Conservation (phyloP, 2,888 invertebrate genomes). For the Carcina quercana region DNA sequence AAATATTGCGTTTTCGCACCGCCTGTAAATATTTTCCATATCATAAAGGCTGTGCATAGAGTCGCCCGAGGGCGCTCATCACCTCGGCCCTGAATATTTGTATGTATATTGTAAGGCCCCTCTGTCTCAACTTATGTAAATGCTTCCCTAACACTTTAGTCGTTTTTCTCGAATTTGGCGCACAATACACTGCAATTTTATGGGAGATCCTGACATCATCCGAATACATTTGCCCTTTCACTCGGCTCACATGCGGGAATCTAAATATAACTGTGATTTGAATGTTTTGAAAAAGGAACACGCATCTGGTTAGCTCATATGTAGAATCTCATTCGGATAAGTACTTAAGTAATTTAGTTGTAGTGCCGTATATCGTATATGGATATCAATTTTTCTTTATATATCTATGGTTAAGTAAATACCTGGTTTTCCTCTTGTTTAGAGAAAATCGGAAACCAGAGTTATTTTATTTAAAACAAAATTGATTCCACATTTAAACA, state of each 20-base stretch:
- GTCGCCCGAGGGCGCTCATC: conserved; percentile 63
- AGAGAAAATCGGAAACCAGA: too few relatives aligned
- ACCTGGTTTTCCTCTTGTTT: too few relatives aligned
- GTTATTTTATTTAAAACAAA: too few relatives aligned
- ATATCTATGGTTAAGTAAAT: too few relatives aligned
- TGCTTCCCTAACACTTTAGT: conserved; percentile 65
- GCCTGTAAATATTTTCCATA: conserved; percentile 65
- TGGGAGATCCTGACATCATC: conserved; percentile 56
- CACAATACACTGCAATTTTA: conserved; percentile 70
- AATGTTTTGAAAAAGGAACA: too few relatives aligned
- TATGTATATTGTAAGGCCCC: conserved; percentile 54
- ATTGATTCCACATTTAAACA: too few relatives aligned
- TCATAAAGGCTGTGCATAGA: conserved; percentile 60
- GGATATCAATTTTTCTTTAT: too few relatives aligned
- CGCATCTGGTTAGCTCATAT: too few relatives aligned
- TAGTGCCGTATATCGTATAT: too few relatives aligned
- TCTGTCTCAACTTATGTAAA: conserved; percentile 74
- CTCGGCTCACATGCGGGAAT: conserved; percentile 33
- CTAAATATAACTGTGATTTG: conserved; percentile 52
- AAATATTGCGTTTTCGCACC: conserved; percentile 57
- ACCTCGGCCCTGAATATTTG: conserved; percentile 70
- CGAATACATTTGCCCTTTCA: conserved; percentile 42
- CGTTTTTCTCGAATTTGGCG: conserved; percentile 68
- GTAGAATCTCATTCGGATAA: too few relatives aligned
- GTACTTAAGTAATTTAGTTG: too few relatives aligned